Evolutionary conservation across 2,888 invertebrate species (phyloP).

Genomic region (Argyra leucocephala): DNA sequence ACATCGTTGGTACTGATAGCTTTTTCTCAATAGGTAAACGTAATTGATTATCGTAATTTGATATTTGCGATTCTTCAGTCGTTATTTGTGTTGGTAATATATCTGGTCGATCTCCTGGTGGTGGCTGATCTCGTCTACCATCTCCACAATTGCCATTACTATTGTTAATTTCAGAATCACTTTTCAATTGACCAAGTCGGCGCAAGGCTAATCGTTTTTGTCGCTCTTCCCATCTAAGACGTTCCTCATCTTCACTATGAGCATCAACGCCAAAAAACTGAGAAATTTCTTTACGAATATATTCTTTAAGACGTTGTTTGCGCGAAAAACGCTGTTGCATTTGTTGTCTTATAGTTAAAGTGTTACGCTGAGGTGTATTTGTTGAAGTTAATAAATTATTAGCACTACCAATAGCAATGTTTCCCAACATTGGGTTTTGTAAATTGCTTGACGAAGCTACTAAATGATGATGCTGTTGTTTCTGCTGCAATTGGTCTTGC

Average conservation of each 20-base stretch:
- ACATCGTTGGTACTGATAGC: constrained; percentile 38
- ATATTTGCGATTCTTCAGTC: constrained; percentile 25
- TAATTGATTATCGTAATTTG: constrained; percentile 25
- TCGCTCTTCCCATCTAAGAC: constrained; percentile 37
- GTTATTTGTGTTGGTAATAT: constrained; percentile 37
- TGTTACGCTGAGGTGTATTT: constrained; percentile 23
- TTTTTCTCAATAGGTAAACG: constrained; percentile 43
- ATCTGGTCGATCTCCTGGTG: constrained; percentile 37
- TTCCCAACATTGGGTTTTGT: constrained; percentile 9
- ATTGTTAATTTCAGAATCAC: constrained; percentile 24
- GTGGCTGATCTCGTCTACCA: constrained; percentile 11
- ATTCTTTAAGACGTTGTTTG: constrained; percentile 38
- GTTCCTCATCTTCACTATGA: constrained; percentile 37
- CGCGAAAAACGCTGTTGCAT: constrained; percentile 29
- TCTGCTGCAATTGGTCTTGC: constrained; percentile 24
- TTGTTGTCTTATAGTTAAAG: constrained; percentile 27
- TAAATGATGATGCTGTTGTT: constrained; percentile 18
- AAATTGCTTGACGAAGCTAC: background rate
- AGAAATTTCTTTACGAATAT: constrained; percentile 37
- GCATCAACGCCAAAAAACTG: constrained; percentile 41
- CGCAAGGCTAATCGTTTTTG: constrained; percentile 40
- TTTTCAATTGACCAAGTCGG: constrained; percentile 33
- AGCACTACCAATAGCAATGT: constrained; percentile 7
- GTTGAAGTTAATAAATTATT: constrained; percentile 20
- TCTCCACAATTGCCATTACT: constrained; percentile 14